Conservation (phyloP, 2,888 invertebrate genomes). For the Epistrophe eligans region DNA sequence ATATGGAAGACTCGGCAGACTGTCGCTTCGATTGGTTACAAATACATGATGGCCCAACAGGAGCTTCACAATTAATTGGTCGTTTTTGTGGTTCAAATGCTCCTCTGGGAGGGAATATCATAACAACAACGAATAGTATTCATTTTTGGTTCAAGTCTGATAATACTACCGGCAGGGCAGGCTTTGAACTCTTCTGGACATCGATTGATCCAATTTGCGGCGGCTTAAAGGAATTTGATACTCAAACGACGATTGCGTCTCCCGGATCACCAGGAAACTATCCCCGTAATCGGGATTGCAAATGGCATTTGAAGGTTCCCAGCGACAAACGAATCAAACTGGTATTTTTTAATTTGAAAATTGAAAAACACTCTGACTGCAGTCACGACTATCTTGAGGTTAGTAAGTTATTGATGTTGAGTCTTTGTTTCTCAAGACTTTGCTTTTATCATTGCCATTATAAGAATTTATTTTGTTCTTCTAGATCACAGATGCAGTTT, state of each 20-base stretch:
- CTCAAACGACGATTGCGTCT: conserved; percentile 91
- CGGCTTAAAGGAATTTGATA: conserved; percentile 85
- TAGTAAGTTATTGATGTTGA: too few species aligned
- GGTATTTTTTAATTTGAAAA: conserved; percentile 90
- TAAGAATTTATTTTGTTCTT: not conserved
- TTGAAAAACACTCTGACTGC: conserved; percentile 91
- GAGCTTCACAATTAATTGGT: conserved; percentile 89
- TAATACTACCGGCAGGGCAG: conserved; percentile 86
- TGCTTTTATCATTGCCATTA: not conserved
- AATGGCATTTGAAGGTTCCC: conserved; percentile 89
- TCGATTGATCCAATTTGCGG: conserved; percentile 91
- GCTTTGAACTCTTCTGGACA: conserved; percentile 92
- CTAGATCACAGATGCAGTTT: conserved; percentile 80
- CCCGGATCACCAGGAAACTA: conserved; percentile 96
- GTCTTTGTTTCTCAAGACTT: too few species aligned
- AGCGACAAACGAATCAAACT: conserved; percentile 91
- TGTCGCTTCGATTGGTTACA: conserved; percentile 90
- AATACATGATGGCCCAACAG: conserved; percentile 93
- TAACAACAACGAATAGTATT: conserved; percentile 90
- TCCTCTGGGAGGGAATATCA: conserved; percentile 89
- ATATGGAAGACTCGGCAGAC: conserved; percentile 87
- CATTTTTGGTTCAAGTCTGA: conserved; percentile 93
- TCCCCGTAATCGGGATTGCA: conserved; percentile 92
- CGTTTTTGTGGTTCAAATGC: conserved; percentile 90
- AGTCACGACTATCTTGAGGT: conserved; percentile 90